Evolutionary conservation across 2,888 invertebrate species (phyloP).

Genomic region (Schizaphis graminum): DNA sequence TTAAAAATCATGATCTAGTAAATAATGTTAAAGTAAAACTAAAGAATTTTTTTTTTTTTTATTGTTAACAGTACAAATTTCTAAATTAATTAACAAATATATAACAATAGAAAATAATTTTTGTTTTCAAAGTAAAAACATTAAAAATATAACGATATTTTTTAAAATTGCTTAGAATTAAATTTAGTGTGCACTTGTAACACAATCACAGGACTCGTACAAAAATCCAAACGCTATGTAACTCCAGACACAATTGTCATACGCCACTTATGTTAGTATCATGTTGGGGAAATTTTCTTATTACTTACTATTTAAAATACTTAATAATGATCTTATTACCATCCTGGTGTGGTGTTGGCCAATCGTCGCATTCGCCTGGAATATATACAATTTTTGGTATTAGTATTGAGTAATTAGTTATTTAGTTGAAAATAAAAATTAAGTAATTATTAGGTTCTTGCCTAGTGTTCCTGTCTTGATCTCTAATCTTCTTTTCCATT

Average conservation of each 20-base stretch:
- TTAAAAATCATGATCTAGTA: neutral
- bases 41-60: neutral
- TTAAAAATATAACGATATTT: conserved; percentile 16
- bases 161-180: neutral
- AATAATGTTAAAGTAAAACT: neutral
- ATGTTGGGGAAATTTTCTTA: conserved; percentile 42
- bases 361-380: conserved; percentile 87
- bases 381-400: conserved; percentile 68
- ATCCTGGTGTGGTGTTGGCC: conserved; percentile 93
- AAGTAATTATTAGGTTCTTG: conserved; percentile 68
- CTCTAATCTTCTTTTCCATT: conserved; percentile 99
- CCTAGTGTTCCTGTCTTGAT: conserved; percentile 99
- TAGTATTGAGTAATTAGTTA: neutral
- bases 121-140: neutral
- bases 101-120: neutral
- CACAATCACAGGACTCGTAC: neutral
- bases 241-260: conserved; percentile 43
- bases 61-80: neutral
- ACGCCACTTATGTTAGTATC: conserved; percentile 60
- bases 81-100: neutral
- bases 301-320: conserved; percentile 66
- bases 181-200: neutral
- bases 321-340: conserved; percentile 74
- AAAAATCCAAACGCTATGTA: conserved; percentile 14
- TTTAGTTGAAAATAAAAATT: neutral